Conservation (phyloP, 2,888 invertebrate species). For the Icerya purchasi region DNA sequence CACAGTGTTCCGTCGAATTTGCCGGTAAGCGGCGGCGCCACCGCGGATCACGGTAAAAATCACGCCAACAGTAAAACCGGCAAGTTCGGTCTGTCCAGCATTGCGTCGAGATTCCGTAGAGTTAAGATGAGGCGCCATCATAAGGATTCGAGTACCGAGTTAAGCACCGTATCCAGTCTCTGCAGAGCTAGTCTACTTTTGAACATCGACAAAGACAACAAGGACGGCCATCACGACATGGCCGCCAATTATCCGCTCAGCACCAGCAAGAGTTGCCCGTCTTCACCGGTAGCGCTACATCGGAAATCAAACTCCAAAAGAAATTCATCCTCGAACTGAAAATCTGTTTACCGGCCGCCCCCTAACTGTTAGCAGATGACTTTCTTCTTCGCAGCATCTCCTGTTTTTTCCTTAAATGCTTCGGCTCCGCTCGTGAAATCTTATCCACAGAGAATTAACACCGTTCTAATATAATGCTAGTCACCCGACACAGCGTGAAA, state of each 20-base stretch:
- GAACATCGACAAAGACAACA: conserved; percentile 6
- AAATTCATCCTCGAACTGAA: conserved; percentile 11
- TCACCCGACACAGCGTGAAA: too few relatives aligned
- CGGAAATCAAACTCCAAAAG: conserved; percentile 11
- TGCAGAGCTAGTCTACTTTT: conserved; percentile 9
- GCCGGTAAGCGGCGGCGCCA: neutral
- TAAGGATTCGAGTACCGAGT: conserved; percentile 24
- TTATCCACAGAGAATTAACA: too few relatives aligned
- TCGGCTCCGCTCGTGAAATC: too few relatives aligned
- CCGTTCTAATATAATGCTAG: too few relatives aligned
- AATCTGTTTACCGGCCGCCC: too few relatives aligned
- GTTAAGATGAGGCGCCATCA: conserved; percentile 29
- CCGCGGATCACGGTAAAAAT: conserved; percentile 8
- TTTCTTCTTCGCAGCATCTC: too few relatives aligned
- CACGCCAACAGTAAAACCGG: neutral
- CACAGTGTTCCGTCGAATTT: neutral
- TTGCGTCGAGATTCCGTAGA: conserved; percentile 37
- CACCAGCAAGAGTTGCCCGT: conserved; percentile 21
- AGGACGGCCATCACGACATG: neutral
- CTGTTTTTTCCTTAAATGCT: too few relatives aligned
- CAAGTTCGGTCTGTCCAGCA: conserved; percentile 31
- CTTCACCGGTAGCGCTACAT: conserved; percentile 20
- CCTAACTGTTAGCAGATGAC: too few relatives aligned
- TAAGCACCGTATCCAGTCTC: conserved; percentile 11
- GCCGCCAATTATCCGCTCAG: neutral